Percentiles rank a stretch among this genome's conserved stretches.
Evolutionary conservation across 2,888 invertebrate genomes (phyloP).

Genomic region (Cartodere bifasciata): DNA sequence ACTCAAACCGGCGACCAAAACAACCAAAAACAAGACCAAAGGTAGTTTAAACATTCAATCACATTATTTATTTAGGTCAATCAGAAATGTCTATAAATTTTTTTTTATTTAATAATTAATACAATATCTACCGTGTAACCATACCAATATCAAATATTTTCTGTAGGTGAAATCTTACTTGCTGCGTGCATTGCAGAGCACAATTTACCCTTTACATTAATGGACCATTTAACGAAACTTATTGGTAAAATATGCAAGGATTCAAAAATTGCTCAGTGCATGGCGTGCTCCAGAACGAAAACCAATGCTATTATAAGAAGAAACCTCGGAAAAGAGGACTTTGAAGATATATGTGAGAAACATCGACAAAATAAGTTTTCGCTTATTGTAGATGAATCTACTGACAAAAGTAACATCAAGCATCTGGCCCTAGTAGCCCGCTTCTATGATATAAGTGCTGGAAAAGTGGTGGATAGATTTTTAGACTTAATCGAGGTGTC

Average conservation of each 20-base stretch:
- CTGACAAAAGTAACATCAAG: slow-evolving; percentile 10
- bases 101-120: too few species aligned
- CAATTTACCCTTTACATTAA: slow-evolving; percentile 17
- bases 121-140: too few species aligned
- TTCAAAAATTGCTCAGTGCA: slow-evolving; percentile 17
- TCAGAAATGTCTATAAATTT: too few species aligned
- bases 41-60: too few species aligned
- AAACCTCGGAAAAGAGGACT: slow-evolving; percentile 10
- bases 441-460: too few species aligned
- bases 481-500: slow-evolving; percentile 4
- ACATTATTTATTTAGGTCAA: too few species aligned
- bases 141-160: too few species aligned
- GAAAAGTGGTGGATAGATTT: slow-evolving; percentile 11
- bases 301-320: slow-evolving; percentile 15
- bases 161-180: slow-evolving; percentile 14
- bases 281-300: slow-evolving; percentile 16
- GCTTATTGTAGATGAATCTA: slow-evolving; percentile 14
- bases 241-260: slow-evolving; percentile 16
- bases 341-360: slow-evolving; percentile 2
- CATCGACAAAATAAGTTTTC: slow-evolving; percentile 11
- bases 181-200: slow-evolving; percentile 18
- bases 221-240: slow-evolving; percentile 17
- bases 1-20: too few species aligned
- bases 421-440: slow-evolving; percentile 9
- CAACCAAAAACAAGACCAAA: too few species aligned